Percentiles rank a stretch among this genome's conserved stretches.
These are phyloP conservation scores for Pyrgilauda ruficollis DNA, from an alignment of 2,113 vertebrate species.

Conservation along the genomic window DNA sequence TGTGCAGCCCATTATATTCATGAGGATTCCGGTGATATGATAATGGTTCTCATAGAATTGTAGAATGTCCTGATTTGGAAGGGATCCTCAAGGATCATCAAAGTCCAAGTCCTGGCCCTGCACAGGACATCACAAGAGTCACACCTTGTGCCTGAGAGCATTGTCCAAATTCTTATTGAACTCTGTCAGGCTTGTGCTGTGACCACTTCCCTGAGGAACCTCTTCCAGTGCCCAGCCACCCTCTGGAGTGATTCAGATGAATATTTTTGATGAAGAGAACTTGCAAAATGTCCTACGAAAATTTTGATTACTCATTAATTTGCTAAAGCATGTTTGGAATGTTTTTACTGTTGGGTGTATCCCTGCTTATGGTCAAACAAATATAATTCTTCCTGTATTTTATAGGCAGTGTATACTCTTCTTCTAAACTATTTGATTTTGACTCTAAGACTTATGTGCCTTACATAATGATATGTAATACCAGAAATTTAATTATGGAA, in stretches of 20 bases:
- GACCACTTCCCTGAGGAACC: background rate
- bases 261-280: background rate
- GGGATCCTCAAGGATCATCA: background rate
- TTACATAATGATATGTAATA: background rate
- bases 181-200: background rate
- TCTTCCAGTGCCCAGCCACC: background rate
- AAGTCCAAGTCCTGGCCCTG: background rate
- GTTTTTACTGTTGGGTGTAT: background rate
- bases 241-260: background rate
- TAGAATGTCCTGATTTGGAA: background rate
- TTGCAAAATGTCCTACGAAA: background rate
- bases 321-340: background rate
- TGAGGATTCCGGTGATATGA: fast-evolving
- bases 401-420: background rate
- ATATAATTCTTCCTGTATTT: background rate
- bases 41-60: background rate
- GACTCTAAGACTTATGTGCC: background rate
- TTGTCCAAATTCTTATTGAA: background rate
- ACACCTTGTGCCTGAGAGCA: background rate
- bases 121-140: background rate
- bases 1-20: background rate
- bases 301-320: background rate
- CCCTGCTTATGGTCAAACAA: background rate
- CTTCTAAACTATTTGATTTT: background rate
- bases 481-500: background rate